These are phyloP conservation scores for Phylloscopus trochiloides DNA, from an alignment of 2,113 vertebrate species.

Conservation along the genomic window DNA sequence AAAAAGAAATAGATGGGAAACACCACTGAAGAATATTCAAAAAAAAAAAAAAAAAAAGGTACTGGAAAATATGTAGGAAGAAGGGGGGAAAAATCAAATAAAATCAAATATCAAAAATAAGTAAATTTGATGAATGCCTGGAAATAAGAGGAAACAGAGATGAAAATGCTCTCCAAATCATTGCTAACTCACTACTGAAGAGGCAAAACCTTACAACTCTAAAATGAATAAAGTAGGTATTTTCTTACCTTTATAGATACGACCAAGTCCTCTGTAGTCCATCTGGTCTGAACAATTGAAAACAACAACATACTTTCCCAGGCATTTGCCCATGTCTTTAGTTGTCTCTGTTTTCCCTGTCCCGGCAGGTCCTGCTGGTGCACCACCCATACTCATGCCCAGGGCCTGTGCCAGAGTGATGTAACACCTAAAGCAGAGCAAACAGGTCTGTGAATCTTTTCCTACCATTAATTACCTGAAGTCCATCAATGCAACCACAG, in stretches of 20 bases:
- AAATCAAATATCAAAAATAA: background rate
- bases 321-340: conserved; percentile 75
- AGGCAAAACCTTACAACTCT: background rate
- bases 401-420: conserved; percentile 72
- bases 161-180: background rate
- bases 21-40: background rate
- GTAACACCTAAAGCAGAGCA: conserved; percentile 58
- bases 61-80: background rate
- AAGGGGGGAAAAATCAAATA: fast-evolving
- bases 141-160: background rate
- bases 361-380: conserved; percentile 72
- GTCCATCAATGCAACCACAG: background rate
- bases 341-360: conserved; percentile 76
- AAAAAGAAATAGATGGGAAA: background rate
- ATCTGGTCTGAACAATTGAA: conserved; percentile 77
- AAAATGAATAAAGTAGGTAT: background rate
- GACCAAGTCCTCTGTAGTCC: conserved; percentile 74
- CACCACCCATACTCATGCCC: conserved; percentile 74
- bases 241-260: conserved; percentile 73
- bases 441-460: background rate
- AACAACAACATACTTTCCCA: conserved; percentile 75
- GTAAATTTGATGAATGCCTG: background rate
- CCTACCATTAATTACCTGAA: background rate
- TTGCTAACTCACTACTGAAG: background rate
- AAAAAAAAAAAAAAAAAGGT: background rate